phyloP scores from a whole-genome alignment of 2,797 vertebrate genomes.

The Falco columbarius region DNA sequence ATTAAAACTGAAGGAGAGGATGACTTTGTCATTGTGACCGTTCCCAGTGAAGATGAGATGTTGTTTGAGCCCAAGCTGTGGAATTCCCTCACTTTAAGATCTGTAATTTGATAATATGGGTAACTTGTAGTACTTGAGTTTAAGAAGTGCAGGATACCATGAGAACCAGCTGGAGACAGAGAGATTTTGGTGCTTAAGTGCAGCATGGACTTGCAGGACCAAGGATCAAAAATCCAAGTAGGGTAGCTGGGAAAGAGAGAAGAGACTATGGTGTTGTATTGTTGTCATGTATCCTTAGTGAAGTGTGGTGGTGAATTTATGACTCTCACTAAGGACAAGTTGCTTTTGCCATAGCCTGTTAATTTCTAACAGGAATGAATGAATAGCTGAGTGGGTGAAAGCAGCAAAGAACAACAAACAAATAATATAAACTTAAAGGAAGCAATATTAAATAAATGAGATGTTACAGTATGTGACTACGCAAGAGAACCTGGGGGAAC shows the following conservation, averaged over 20 bases:
- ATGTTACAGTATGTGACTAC: background rate
- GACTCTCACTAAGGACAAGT: background rate
- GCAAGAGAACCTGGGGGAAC: background rate
- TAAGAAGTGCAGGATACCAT: background rate
- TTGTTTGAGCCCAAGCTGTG: background rate
- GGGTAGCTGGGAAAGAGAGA: background rate
- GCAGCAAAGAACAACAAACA: background rate
- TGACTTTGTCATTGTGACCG: background rate
- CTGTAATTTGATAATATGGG: background rate
- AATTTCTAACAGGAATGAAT: constrained; percentile 26
- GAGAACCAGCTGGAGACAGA: background rate
- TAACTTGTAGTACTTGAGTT: background rate
- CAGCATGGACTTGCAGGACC: background rate
- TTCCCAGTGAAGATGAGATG: background rate
- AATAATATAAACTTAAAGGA: background rate
- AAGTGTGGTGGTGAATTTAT: background rate
- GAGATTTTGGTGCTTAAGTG: background rate
- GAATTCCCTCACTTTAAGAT: background rate
- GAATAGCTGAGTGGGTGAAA: background rate
- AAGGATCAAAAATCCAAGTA: background rate
- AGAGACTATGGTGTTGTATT: background rate
- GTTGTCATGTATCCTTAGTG: background rate
- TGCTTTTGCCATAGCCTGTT: background rate
- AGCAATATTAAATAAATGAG: constrained; percentile 8
- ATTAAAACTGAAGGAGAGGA: background rate